Conservation (phyloP, 2,888 invertebrate genomes). For the Drosophila prolongata region DNA sequence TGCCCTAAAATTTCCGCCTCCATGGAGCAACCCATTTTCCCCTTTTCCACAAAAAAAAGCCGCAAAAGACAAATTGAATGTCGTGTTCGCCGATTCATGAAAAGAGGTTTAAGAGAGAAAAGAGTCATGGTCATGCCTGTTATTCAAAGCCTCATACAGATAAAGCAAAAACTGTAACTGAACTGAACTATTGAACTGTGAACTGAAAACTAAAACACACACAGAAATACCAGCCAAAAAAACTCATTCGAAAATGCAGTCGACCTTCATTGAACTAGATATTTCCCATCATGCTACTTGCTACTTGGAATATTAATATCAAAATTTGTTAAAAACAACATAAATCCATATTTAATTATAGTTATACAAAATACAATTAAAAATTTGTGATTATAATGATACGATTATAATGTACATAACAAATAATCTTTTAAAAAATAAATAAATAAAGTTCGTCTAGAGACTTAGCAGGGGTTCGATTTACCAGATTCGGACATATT, state of each 20-base stretch:
- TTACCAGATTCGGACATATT: too few species aligned
- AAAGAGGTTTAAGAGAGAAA: slow-evolving; percentile 20
- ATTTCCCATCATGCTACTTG: too few species aligned
- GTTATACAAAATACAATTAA: too few species aligned
- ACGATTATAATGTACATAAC: too few species aligned
- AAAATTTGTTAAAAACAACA: not conserved
- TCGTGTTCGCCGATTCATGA: slow-evolving; percentile 25
- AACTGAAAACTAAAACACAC: slow-evolving; percentile 27
- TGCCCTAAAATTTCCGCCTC: slow-evolving; percentile 42
- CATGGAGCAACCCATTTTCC: slow-evolving; percentile 8
- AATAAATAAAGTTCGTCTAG: too few species aligned
- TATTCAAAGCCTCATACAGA: slow-evolving; percentile 9
- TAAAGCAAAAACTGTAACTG: slow-evolving; percentile 43
- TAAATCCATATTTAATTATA: too few species aligned
- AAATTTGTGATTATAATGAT: too few species aligned
- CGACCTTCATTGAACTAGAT: not conserved
- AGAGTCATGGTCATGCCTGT: slow-evolving; percentile 38
- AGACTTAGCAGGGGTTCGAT: too few species aligned
- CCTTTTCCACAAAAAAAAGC: slow-evolving; percentile 11
- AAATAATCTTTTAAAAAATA: too few species aligned
- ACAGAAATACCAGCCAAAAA: slow-evolving; percentile 5
- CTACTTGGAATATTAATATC: not conserved
- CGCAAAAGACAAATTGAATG: slow-evolving; percentile 52
- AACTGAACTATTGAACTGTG: slow-evolving; percentile 59
- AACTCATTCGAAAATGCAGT: not conserved